phyloP scores from a whole-genome alignment of 2,113 vertebrate genomes.

The Cacatua alba region DNA sequence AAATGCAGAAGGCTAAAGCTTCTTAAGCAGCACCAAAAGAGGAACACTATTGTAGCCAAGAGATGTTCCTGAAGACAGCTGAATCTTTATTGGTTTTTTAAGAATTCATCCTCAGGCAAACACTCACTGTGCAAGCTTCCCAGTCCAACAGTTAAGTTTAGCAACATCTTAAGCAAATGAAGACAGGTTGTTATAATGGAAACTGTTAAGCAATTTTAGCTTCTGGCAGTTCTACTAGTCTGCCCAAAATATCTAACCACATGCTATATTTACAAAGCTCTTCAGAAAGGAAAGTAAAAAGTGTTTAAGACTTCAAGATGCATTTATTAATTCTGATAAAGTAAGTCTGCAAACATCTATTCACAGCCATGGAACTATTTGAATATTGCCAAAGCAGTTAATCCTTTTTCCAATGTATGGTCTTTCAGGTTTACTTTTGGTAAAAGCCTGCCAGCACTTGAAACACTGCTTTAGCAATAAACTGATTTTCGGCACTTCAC shows the following conservation, averaged over 20 bases:
- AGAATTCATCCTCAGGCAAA: not conserved
- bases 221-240: not conserved
- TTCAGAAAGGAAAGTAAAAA: not conserved
- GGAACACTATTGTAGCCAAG: not conserved
- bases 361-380: not conserved
- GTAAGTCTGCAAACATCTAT: not conserved
- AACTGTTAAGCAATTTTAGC: not conserved
- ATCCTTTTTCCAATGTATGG: not conserved
- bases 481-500: not conserved
- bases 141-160: not conserved
- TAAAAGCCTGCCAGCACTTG: not conserved
- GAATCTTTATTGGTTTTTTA: not conserved
- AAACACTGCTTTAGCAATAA: not conserved
- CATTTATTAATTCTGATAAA: not conserved
- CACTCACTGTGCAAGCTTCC: not conserved
- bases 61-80: not conserved
- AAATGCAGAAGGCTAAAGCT: not conserved
- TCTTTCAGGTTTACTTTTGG: not conserved
- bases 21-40: not conserved
- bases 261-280: not conserved
- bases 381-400: not conserved
- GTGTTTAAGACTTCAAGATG: not conserved
- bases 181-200: not conserved
- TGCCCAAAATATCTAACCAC: not conserved
- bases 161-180: not conserved